Evolutionary conservation across 2,888 invertebrate genomes (phyloP).

Genomic region (Suillia variegata): DNA sequence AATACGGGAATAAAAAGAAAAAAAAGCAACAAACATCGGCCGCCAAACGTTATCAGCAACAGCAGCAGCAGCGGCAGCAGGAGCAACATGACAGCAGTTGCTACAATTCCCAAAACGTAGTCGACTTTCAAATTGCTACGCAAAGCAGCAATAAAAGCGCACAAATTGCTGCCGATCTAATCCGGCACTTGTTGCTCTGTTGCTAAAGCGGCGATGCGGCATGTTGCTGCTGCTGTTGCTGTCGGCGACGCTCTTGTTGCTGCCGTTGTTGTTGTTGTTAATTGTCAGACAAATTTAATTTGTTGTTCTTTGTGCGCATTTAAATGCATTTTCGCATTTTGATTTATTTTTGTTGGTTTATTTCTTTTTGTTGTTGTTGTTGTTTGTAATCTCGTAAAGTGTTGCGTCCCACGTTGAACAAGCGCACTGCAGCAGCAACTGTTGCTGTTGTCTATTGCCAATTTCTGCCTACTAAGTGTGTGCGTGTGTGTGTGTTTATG

Average conservation of each 20-base stretch:
- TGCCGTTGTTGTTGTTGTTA: slow-evolving; percentile 42
- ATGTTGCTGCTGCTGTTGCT: slow-evolving; percentile 34
- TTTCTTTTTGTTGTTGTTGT: too few relatives aligned
- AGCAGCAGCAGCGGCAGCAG: too few relatives aligned
- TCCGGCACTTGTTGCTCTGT: slow-evolving; percentile 15
- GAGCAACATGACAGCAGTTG: not conserved
- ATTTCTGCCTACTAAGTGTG: too few relatives aligned
- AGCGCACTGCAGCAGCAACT: slow-evolving; percentile 10
- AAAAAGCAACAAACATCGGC: not conserved
- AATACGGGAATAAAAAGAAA: not conserved
- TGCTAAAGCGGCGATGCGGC: slow-evolving; percentile 21
- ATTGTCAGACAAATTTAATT: slow-evolving; percentile 52
- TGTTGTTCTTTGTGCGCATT: slow-evolving; percentile 30
- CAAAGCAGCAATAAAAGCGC: not conserved
- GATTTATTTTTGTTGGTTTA: too few relatives aligned
- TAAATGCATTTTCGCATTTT: slow-evolving; percentile 24
- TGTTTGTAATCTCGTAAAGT: slow-evolving; percentile 15
- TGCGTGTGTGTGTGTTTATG: not conserved
- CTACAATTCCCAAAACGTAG: not conserved
- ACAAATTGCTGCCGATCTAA: not conserved
- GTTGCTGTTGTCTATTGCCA: slow-evolving; percentile 12
- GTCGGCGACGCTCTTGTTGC: slow-evolving; percentile 14
- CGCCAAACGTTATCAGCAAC: not conserved
- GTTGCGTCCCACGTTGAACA: slow-evolving; percentile 25
- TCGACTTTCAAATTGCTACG: not conserved